phyloP scores from a whole-genome alignment of 2,113 vertebrate species.

The Lepisosteus osseus region DNA sequence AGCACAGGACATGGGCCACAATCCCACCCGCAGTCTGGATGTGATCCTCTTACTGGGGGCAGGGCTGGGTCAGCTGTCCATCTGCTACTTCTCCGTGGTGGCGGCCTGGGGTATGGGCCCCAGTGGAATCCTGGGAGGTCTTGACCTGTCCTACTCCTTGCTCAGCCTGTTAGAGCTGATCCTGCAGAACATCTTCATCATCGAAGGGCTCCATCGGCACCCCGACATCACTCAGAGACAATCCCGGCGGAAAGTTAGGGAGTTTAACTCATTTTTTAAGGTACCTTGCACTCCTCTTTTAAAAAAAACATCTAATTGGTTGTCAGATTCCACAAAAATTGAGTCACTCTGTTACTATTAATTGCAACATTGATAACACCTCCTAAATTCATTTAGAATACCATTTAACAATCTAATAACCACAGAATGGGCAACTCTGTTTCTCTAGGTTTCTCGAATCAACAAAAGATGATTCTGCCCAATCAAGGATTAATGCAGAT shows the following conservation, averaged over 20 bases:
- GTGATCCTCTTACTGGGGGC: constrained; percentile 74
- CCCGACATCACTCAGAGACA: constrained; percentile 17
- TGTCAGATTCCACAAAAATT: background rate
- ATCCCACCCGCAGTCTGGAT: constrained; percentile 82
- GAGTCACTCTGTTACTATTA: background rate
- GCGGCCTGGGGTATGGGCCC: constrained; percentile 67
- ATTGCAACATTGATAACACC: background rate
- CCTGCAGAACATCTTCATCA: constrained; percentile 86
- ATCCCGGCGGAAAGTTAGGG: background rate
- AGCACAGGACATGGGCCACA: constrained; percentile 64
- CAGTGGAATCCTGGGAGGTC: constrained; percentile 50
- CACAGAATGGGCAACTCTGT: too few species aligned
- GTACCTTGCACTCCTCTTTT: constrained; percentile 8
- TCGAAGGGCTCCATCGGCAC: constrained; percentile 77
- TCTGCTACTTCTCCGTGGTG: constrained; percentile 86
- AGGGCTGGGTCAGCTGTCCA: constrained; percentile 71
- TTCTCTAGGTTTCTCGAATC: too few species aligned
- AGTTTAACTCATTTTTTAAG: constrained; percentile 23
- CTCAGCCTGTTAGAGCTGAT: constrained; percentile 79
- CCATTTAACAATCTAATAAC: too few species aligned
- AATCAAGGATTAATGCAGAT: too few species aligned
- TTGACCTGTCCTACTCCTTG: constrained; percentile 77
- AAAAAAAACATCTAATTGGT: too few species aligned
- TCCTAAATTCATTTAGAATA: too few species aligned
- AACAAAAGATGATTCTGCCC: too few species aligned